These are phyloP conservation scores for Yponomeuta cagnagella DNA, from an alignment of 2,888 invertebrate genomes.

Conservation along the genomic window DNA sequence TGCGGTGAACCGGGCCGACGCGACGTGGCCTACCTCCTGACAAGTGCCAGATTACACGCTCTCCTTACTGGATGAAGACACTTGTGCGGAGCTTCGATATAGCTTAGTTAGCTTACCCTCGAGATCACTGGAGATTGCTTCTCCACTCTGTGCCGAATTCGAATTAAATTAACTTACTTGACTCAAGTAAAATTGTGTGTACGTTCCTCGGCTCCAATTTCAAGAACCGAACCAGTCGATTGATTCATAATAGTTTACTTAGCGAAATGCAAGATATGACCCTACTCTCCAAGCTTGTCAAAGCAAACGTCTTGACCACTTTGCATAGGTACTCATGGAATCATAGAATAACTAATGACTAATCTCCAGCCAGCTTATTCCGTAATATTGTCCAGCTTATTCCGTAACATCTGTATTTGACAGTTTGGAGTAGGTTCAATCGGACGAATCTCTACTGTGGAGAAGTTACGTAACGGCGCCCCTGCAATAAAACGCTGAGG, in stretches of 20 bases:
- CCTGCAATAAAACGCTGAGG: constrained; percentile 32
- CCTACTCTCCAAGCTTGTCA: no score
- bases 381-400: no score
- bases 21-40: constrained; percentile 33
- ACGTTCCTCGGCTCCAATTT: not conserved
- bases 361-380: no score
- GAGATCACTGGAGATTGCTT: not conserved
- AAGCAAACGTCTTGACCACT: not conserved
- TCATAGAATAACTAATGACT: not conserved
- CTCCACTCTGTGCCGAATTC: not conserved
- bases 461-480: not conserved
- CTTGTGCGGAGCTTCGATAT: constrained; percentile 9
- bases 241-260: not conserved
- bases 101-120: not conserved
- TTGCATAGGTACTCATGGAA: not conserved
- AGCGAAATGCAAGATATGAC: not conserved
- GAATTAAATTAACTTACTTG: not conserved
- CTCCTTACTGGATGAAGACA: constrained; percentile 6
- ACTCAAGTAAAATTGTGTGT: not conserved
- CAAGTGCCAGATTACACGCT: constrained; percentile 38
- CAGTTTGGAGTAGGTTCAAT: no score
- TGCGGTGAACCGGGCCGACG: constrained; percentile 41
- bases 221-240: not conserved
- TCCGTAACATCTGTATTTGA: no score
- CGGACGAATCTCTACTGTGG: no score